Percentiles rank a stretch among this genome's conserved stretches.
Conservation (phyloP, 2,888 invertebrate species). For the Globia sparganii region DNA sequence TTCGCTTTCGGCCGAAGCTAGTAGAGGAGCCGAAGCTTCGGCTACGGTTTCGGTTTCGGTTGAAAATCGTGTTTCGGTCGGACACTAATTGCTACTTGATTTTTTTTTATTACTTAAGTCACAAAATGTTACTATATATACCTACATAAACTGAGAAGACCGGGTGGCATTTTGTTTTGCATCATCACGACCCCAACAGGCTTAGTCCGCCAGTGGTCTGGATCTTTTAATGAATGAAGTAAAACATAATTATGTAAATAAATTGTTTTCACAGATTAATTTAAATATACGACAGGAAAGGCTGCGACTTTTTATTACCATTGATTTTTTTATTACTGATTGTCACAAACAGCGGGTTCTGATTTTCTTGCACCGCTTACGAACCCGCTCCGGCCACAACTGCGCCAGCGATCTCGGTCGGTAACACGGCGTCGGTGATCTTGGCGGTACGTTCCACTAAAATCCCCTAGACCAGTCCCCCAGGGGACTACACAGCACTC, state of each 20-base stretch:
- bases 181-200: not conserved
- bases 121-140: not conserved
- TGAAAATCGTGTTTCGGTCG: too few species aligned
- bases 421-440: too few species aligned
- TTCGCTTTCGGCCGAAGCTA: too few species aligned
- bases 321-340: not conserved
- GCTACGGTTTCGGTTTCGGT: too few species aligned
- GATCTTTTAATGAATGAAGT: not conserved
- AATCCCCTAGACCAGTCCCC: too few species aligned
- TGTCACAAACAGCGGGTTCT: constrained; percentile 12
- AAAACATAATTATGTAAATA: not conserved
- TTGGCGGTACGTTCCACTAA: too few species aligned
- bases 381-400: not conserved
- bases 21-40: too few species aligned
- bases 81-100: too few species aligned
- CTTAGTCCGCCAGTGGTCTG: not conserved
- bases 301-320: not conserved
- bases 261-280: not conserved
- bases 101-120: not conserved
- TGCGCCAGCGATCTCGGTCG: not conserved
- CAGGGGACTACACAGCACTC: too few species aligned
- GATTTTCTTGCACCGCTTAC: not conserved
- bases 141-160: not conserved
- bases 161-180: not conserved
- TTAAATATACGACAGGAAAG: not conserved